These are phyloP conservation scores for Penaeus monodon DNA, from an alignment of 2,888 invertebrate species.

Conservation along the genomic window DNA sequence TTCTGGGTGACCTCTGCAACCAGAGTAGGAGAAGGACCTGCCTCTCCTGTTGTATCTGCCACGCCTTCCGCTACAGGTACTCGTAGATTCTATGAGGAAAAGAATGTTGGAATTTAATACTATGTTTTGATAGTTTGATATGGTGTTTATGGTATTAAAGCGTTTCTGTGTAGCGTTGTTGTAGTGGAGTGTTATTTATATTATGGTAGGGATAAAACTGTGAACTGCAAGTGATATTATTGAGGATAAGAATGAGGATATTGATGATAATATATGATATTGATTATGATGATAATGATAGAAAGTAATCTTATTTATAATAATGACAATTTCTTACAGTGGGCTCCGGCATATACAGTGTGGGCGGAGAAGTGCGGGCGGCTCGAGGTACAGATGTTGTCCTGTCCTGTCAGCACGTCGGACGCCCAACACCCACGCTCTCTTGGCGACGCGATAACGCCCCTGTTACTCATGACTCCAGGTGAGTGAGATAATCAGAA, in stretches of 20 bases:
- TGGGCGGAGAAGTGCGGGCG: constrained; percentile 55
- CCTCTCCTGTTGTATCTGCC: constrained; percentile 44
- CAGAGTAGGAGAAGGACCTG: constrained; percentile 60
- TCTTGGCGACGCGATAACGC: constrained; percentile 50
- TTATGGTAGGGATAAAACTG: no score
- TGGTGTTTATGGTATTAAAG: no score
- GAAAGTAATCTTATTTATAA: neutral
- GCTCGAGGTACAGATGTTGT: constrained; percentile 59
- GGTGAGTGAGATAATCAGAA: constrained; percentile 1
- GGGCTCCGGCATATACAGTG: constrained; percentile 56
- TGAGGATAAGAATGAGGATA: no score
- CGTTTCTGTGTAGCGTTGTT: no score
- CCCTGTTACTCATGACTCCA: constrained; percentile 27
- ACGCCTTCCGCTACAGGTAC: constrained; percentile 57
- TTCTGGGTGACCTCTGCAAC: constrained; percentile 63
- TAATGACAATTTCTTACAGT: constrained; percentile 38
- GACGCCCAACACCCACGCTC: constrained; percentile 41
- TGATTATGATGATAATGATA: no score
- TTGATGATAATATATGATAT: no score
- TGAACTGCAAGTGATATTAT: no score
- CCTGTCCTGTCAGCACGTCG: constrained; percentile 61
- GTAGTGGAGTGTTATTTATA: no score
- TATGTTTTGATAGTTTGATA: no score
- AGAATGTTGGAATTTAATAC: no score
- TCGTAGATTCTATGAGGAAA: no score